Evolutionary conservation across 2,797 vertebrate genomes (phyloP).

Genomic region (Percopsis omiscomaycus): DNA sequence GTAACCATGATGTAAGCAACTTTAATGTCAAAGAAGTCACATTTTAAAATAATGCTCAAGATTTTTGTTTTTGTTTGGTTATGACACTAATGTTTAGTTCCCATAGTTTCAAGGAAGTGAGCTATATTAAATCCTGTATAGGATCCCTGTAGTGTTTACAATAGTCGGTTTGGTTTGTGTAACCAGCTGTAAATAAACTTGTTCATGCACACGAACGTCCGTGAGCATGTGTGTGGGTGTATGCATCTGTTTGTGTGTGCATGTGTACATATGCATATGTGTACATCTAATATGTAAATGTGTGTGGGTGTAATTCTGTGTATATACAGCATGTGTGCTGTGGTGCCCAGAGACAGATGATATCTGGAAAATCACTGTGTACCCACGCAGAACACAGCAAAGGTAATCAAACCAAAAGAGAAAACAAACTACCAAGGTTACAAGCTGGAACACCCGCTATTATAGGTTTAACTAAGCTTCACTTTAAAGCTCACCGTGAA

Average conservation of each 20-base stretch:
- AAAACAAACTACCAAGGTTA: slow-evolving; percentile 56
- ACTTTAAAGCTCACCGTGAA: slow-evolving; percentile 37
- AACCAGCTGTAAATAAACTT: slow-evolving; percentile 47
- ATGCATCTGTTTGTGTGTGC: slow-evolving; percentile 7
- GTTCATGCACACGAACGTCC: no score
- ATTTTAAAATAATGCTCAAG: no score
- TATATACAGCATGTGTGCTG: slow-evolving; percentile 2
- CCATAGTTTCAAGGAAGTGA: no score
- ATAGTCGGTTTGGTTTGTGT: slow-evolving; percentile 41
- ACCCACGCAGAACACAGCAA: slow-evolving; percentile 60
- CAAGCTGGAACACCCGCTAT: slow-evolving; percentile 61
- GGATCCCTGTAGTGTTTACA: slow-evolving; percentile 25
- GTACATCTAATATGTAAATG: slow-evolving; percentile 1
- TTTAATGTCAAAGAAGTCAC: no score
- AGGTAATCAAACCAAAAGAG: slow-evolving; percentile 61
- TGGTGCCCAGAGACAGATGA: slow-evolving; percentile 41
- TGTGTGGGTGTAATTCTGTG: slow-evolving; percentile 6
- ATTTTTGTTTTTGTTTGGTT: no score
- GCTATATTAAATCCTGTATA: no score
- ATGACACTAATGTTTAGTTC: no score
- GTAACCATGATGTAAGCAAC: no score
- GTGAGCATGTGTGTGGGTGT: slow-evolving; percentile 4
- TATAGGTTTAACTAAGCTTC: slow-evolving; percentile 48
- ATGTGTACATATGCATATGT: slow-evolving; percentile 8
- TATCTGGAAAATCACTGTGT: slow-evolving; percentile 50